These are phyloP conservation scores for Mustela erminea DNA, from an alignment of 2,797 vertebrate genomes.

Conservation along the genomic window DNA sequence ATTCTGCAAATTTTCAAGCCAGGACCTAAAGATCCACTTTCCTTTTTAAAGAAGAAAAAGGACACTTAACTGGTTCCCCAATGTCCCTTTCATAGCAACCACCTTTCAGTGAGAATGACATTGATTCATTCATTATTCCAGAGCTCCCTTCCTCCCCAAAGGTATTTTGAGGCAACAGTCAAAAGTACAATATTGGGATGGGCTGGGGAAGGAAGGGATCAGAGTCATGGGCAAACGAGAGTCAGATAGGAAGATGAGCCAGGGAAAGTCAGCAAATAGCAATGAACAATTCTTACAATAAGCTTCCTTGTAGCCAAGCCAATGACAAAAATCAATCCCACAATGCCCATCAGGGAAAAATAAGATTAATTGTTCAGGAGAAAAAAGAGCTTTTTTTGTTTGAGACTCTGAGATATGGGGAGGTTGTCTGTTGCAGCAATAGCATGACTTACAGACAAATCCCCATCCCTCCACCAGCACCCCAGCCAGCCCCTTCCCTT, in stretches of 20 bases:
- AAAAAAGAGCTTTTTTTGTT: not conserved
- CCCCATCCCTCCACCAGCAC: not conserved
- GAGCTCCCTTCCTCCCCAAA: slow-evolving; percentile 23
- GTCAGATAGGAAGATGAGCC: not conserved
- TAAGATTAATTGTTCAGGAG: not conserved
- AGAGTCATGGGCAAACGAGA: not conserved
- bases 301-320: not conserved
- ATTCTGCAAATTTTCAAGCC: slow-evolving; percentile 63
- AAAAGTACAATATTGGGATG: not conserved
- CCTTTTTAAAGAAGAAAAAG: slow-evolving; percentile 62
- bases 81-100: not conserved
- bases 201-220: accelerated
- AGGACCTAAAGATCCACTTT: slow-evolving; percentile 58
- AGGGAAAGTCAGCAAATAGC: not conserved
- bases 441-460: not conserved
- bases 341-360: not conserved
- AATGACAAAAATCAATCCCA: not conserved
- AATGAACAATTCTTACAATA: not conserved
- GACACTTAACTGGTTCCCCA: not conserved
- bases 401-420: not conserved
- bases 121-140: not conserved
- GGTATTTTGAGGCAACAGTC: not conserved
- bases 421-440: not conserved
- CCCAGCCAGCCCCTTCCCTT: not conserved
- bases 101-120: not conserved